phyloP scores from a whole-genome alignment of 2,797 vertebrate species.

The Cephalopachus bancanus region DNA sequence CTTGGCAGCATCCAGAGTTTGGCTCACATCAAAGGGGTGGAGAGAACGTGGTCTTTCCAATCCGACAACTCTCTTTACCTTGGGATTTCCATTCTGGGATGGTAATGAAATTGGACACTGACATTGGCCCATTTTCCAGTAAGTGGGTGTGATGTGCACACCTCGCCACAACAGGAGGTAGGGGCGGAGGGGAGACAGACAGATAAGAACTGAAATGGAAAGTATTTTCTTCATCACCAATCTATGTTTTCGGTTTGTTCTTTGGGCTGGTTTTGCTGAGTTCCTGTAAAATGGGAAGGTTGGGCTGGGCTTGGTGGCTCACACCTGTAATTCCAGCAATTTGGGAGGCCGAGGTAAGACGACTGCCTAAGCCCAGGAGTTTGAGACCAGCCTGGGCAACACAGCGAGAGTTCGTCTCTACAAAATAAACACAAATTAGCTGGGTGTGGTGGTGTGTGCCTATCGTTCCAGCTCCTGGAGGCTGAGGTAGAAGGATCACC shows the following conservation, averaged over 20 bases:
- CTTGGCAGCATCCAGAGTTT: constrained; percentile 80
- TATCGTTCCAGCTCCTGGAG: too few relatives aligned
- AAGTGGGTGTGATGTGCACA: constrained; percentile 55
- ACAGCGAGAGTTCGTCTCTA: too few relatives aligned
- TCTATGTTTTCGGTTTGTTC: fast-evolving
- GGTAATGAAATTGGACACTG: constrained; percentile 88
- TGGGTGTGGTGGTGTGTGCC: too few relatives aligned
- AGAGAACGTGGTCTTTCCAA: constrained; percentile 86
- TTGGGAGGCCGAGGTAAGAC: too few relatives aligned
- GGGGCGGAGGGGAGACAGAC: background rate
- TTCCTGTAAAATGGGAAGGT: background rate
- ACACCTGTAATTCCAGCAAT: too few relatives aligned
- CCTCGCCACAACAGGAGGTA: background rate
- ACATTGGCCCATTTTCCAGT: constrained; percentile 74
- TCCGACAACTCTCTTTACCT: constrained; percentile 85
- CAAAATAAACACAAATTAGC: too few relatives aligned
- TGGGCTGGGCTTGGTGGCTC: too few relatives aligned
- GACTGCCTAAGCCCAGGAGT: too few relatives aligned
- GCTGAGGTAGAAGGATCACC: too few relatives aligned
- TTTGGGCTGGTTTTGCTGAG: background rate
- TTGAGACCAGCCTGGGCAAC: too few relatives aligned
- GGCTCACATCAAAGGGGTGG: constrained; percentile 88
- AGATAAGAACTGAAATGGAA: fast-evolving
- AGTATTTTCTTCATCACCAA: fast-evolving
- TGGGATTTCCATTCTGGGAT: constrained; percentile 89